phyloP scores from a whole-genome alignment of 92 coral and sea anemone genomes.

The Montipora capitata region DNA sequence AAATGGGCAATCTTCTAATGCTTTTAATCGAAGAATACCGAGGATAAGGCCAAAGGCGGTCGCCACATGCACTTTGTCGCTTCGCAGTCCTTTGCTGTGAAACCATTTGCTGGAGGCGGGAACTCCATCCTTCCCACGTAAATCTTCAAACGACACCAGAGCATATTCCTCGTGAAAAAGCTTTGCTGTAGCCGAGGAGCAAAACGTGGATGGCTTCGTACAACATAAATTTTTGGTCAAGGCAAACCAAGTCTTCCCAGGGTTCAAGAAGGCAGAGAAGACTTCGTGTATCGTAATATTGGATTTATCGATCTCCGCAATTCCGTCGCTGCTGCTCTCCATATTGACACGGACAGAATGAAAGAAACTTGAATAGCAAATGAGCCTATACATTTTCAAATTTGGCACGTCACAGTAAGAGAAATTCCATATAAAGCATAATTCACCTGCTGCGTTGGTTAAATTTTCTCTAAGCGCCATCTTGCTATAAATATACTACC shows the following conservation, averaged over 20 bases:
- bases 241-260: constrained; percentile 16
- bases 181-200: constrained; percentile 32
- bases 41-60: constrained; percentile 30
- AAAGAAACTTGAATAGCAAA: constrained; percentile 1
- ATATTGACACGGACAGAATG: constrained; percentile 9
- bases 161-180: constrained; percentile 17
- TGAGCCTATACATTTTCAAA: constrained; percentile 19
- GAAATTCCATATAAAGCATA: constrained; percentile 13
- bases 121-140: constrained; percentile 13
- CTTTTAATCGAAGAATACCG: constrained; percentile 39
- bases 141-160: constrained; percentile 11
- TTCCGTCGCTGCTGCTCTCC: constrained; percentile 29
- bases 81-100: constrained; percentile 1
- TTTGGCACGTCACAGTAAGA: constrained; percentile 18
- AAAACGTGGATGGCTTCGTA: constrained; percentile 31
- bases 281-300: constrained; percentile 11
- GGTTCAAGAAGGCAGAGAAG: constrained; percentile 11
- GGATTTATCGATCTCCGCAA: constrained; percentile 14
- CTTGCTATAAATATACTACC: no score
- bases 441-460: constrained; percentile 13
- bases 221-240: constrained; percentile 27
- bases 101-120: constrained; percentile 33
- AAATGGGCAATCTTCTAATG: constrained; percentile 21
- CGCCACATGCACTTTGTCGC: constrained; percentile 32
- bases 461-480: constrained; percentile 12